Base-by-base conservation (phyloP, 2,888 invertebrate genomes). In the Leucania comma region DNA sequence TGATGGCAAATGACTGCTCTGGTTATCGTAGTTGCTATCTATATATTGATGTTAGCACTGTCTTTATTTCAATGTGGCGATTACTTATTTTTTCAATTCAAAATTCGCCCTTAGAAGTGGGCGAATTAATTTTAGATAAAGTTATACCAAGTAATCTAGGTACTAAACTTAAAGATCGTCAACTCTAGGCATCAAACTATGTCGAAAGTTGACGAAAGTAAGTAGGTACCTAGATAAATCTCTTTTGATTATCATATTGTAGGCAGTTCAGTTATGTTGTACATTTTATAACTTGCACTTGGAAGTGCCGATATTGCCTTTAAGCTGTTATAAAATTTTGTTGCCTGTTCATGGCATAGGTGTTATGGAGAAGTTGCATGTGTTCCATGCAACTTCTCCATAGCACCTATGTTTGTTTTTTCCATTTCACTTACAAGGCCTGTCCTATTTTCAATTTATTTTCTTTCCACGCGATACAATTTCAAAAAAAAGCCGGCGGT, bases 311-410 rank as follows among this genome's bases (percentile, higher is more conserved):
- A 42, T 12, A n/a, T 35, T 32, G 42, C 29, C 12, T 48, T 9
- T 9, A 61, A 50, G 9, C 60, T 48, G n/a, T 14, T 17, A 75
- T 70, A 59, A n/a, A 48, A 60, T 60, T 42, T 67, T 50, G 61
- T 75, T 48, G 38, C 53, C 65, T 53, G 4, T 63, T 56, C 62
- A 57, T 48, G 59, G 51, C 42, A 29, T 26, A 24, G 6, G 4
- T n/a, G 50, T n/a, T n/a, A n/a, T n/a, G n/a, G n/a, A n/a, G n/a
- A n/a, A n/a, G n/a, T n/a, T n/a, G n/a, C n/a, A n/a, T n/a, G n/a
- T n/a, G n/a, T n/a, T n/a, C 57, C 78, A 76, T 80, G 81, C 80
- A 72, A 82, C 62, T 68, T 67, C 68, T 62, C 59, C 20, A 66
- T 68, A 38, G 48, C 50, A 70, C 50, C 26, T 70, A 26, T 3